Percentiles rank a stretch among this genome's conserved stretches.
Evolutionary conservation across 2,797 vertebrate genomes (phyloP).

Genomic region (Salmo trutta): DNA sequence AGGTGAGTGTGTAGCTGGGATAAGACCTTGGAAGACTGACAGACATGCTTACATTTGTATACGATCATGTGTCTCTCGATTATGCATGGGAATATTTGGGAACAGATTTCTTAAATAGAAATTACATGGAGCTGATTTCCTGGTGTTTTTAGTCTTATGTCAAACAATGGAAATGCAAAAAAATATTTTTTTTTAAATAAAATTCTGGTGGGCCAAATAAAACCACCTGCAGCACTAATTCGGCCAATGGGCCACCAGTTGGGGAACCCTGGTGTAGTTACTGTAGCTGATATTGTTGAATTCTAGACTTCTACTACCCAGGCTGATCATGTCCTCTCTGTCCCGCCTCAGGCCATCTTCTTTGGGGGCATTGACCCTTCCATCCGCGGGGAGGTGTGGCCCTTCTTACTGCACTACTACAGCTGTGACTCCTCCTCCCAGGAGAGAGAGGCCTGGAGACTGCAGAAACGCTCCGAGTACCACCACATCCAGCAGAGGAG

Average conservation of each 20-base stretch:
- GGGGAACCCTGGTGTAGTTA: neutral
- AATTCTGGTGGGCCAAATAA: no score
- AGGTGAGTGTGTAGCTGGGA: constrained; percentile 71
- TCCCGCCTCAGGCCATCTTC: constrained; percentile 88
- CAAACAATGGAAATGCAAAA: no score
- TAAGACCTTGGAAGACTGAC: no score
- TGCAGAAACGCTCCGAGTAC: constrained; percentile 86
- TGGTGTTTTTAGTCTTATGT: no score
- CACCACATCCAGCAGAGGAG: constrained; percentile 90
- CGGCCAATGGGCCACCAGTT: no score
- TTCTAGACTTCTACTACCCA: neutral
- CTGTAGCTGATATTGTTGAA: neutral
- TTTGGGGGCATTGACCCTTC: constrained; percentile 94
- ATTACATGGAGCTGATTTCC: no score
- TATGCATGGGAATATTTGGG: no score
- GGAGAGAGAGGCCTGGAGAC: constrained; percentile 89
- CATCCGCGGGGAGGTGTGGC: constrained; percentile 97
- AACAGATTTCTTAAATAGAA: no score
- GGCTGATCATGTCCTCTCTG: constrained; percentile 23
- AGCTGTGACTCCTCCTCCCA: constrained; percentile 89
- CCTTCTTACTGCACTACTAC: constrained; percentile 95
- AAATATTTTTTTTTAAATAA: no score
- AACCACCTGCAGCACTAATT: no score
- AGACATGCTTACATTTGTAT: no score
- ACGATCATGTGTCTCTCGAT: no score